Evolutionary conservation across 2,797 vertebrate genomes (phyloP), one percentile per base, ranked within the genome.

Genomic region (Graptemys geographica): DNA sequence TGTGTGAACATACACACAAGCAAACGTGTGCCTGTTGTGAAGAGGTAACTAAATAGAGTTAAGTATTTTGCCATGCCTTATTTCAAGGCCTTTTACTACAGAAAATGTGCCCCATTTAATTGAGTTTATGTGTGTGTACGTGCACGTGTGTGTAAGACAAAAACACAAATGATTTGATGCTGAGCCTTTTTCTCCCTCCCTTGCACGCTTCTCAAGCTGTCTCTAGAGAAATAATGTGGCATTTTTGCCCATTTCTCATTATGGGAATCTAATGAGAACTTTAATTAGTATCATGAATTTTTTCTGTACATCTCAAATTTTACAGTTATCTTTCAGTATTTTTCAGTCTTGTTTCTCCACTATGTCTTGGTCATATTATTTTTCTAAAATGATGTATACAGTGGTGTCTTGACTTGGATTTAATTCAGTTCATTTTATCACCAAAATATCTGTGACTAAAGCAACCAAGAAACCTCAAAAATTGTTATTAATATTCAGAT

Each of bases 251-350:
- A 93, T 96, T 96, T 97, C 84, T 95, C 95, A 83, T 93, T 94
- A 96, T 93, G 72, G 83, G 72, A 96, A 93, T 96, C 93, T 96
- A 97, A 97, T 96, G 93, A 97, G 94, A 97, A 94, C 83, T 96
- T 96, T 96, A 96, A 97, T 97, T 95, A 96, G 84, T 62, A 90
- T 85, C 49, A 97, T 94, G 94, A 96, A 52, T 97, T 96, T 97
- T 96, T 82, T 72, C 81, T 83, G 87, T 90, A 85, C 49, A 86
- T 96, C 93, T 95, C 83, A 90, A 87, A 96, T 92, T 96, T 96
- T 96, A 84, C 90, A 96, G 81, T 65, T 87, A 78, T 91, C 78
- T 81, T 72, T 88, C 56, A 85, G 47, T 86, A 92, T 87, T 95
- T 95, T 81, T 91, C 62, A 91, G 37, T 81, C 81, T 81, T 78